These are phyloP conservation scores for Drosophila ogumai DNA, from an alignment of 1,140 invertebrate genomes.

Conservation along the genomic window DNA sequence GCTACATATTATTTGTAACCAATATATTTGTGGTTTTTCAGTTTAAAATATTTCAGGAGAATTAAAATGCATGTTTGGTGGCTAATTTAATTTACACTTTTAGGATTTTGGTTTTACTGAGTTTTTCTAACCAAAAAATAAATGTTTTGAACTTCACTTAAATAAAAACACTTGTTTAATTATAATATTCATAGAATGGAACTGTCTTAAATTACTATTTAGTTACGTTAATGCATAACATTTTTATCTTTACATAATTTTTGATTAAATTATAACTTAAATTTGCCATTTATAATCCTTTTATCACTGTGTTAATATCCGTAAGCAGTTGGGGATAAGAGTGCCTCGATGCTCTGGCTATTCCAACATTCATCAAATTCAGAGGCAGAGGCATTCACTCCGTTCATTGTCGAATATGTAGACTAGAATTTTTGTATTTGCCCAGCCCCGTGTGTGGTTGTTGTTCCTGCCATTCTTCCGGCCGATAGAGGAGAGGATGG, in stretches of 20 bases:
- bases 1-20: too few relatives aligned
- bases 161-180: too few relatives aligned
- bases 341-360: constrained; percentile 30
- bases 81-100: background rate
- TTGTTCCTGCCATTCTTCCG: background rate
- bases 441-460: constrained; percentile 24
- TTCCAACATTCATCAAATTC: constrained; percentile 68
- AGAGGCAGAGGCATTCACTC: constrained; percentile 34
- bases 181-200: background rate
- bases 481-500: constrained; percentile 28
- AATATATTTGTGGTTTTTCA: background rate
- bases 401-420: constrained; percentile 61
- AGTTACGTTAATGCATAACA: background rate
- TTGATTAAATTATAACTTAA: background rate
- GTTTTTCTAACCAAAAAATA: background rate
- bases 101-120: too few relatives aligned
- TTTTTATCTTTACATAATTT: background rate
- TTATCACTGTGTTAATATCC: constrained; percentile 16
- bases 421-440: constrained; percentile 70
- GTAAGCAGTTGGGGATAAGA: constrained; percentile 10
- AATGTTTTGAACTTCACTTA: background rate
- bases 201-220: background rate
- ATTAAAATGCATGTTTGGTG: background rate
- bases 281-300: background rate
- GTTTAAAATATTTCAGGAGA: background rate